A percentile compares a stretch with the other conserved stretches of the same genome.
phyloP scores from a whole-genome alignment of 2,888 invertebrate genomes.

The Corythucha ciliata region DNA sequence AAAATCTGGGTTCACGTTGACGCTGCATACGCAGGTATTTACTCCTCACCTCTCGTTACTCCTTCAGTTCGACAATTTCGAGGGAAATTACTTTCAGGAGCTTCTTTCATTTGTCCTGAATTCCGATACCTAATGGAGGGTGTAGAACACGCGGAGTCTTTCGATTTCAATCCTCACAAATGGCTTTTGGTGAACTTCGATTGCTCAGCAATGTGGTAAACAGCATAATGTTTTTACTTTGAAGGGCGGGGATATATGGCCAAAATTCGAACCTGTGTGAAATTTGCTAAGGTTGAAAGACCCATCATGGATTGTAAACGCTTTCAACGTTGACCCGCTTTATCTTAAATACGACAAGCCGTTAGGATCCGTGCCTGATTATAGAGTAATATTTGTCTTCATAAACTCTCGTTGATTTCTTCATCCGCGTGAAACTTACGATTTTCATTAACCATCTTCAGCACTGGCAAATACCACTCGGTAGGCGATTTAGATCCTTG shows the following conservation, averaged over 20 bases:
- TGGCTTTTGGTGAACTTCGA: slow-evolving; percentile 99
- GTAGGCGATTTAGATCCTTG: slow-evolving; percentile 81
- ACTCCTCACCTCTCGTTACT: too few relatives aligned
- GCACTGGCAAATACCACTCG: slow-evolving; percentile 95
- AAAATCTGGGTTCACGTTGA: slow-evolving; percentile 90
- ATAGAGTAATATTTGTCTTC: slow-evolving; percentile 51
- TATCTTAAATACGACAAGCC: slow-evolving; percentile 92
- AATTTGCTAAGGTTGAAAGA: slow-evolving; percentile 53
- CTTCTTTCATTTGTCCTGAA: slow-evolving; percentile 95
- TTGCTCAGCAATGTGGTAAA: slow-evolving; percentile 91
- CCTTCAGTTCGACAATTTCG: too few relatives aligned
- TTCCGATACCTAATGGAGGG: slow-evolving; percentile 84
- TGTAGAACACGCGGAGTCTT: slow-evolving; percentile 82
- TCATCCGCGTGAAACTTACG: too few relatives aligned
- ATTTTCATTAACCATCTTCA: slow-evolving; percentile 41
- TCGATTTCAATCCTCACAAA: slow-evolving; percentile 98
- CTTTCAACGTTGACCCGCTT: slow-evolving; percentile 94
- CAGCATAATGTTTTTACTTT: too few relatives aligned
- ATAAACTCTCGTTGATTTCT: too few relatives aligned
- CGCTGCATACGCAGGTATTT: slow-evolving; percentile 82
- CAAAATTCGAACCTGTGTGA: slow-evolving; percentile 20
- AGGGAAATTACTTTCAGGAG: too few relatives aligned
- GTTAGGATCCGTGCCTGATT: slow-evolving; percentile 82
- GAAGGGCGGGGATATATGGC: too few relatives aligned
- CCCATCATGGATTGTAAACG: slow-evolving; percentile 81